A percentile compares a stretch with the other conserved stretches of the same genome.
Evolutionary conservation across 1,140 invertebrate genomes (phyloP).

Genomic region (Drepana arcuata): DNA sequence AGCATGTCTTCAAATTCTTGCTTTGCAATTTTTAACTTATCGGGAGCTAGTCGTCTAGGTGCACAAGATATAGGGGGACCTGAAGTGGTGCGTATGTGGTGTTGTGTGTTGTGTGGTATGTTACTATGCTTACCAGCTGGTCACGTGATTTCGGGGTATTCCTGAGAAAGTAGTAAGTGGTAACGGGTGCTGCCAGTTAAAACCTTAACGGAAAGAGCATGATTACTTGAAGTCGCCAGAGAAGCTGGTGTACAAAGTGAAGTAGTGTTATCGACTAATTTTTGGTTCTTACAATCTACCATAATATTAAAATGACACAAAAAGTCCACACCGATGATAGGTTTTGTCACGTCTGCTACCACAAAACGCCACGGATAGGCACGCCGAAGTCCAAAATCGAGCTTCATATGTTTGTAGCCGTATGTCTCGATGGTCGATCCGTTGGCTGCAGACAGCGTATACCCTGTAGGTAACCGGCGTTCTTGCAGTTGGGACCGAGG

Average conservation of each 20-base stretch:
- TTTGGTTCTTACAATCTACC: neutral
- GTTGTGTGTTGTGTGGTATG: conserved; percentile 5
- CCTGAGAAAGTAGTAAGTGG: conserved; percentile 4
- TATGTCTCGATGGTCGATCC: neutral
- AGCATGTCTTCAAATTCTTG: conserved; percentile 3
- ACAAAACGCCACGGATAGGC: conserved; percentile 1
- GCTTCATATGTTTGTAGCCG: neutral
- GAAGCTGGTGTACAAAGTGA: neutral
- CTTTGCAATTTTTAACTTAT: conserved; percentile 2
- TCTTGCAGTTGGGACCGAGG: neutral
- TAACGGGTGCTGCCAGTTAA: conserved; percentile 3
- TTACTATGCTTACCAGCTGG: conserved; percentile 4
- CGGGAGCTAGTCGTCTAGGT: conserved; percentile 2
- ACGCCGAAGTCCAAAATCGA: neutral
- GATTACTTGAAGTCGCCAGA: neutral
- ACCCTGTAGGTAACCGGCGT: neutral
- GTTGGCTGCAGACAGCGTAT: conserved; percentile 1
- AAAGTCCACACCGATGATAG: conserved; percentile 11
- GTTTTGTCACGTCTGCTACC: conserved; percentile 10
- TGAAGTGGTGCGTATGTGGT: conserved; percentile 6
- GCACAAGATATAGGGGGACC: conserved; percentile 3
- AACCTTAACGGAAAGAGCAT: conserved; percentile 2
- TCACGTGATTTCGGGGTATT: conserved; percentile 7
- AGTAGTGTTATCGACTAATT: conserved; percentile 4
- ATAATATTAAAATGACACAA: conserved; percentile 3